A percentile compares a stretch with the other conserved stretches of the same genome.
phyloP scores from a whole-genome alignment of 2,113 vertebrate species.

The Pelecanoides urinatrix region DNA sequence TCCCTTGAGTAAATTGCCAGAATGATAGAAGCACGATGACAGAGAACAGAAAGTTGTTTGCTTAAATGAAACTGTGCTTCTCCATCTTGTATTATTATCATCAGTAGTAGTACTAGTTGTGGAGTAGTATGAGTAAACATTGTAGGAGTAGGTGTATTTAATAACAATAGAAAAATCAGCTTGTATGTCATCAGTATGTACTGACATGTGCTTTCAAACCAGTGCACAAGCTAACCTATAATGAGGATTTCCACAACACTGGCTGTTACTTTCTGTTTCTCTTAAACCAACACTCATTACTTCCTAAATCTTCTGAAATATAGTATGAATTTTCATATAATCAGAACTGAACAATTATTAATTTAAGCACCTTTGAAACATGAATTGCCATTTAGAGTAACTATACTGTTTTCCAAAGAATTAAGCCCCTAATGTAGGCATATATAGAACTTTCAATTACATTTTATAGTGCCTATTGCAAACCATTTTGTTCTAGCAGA shows the following conservation, averaged over 20 bases:
- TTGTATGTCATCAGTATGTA: background rate
- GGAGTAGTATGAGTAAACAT: background rate
- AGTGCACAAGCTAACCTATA: background rate
- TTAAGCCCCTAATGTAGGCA: background rate
- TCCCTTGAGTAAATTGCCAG: background rate
- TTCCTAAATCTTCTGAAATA: background rate
- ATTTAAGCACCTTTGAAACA: conserved; percentile 33
- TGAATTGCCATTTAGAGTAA: conserved; percentile 2
- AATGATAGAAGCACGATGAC: background rate
- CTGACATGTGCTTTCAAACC: background rate
- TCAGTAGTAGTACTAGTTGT: background rate
- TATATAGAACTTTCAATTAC: background rate
- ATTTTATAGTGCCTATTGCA: conserved; percentile 22
- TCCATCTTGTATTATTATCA: background rate
- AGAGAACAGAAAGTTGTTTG: background rate
- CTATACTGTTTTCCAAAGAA: conserved; percentile 7
- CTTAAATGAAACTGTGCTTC: background rate
- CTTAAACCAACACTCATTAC: background rate
- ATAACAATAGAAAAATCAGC: background rate
- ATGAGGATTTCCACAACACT: background rate
- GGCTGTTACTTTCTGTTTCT: background rate
- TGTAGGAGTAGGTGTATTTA: background rate
- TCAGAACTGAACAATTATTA: conserved; percentile 28
- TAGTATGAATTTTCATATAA: background rate
- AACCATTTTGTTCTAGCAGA: background rate